phyloP scores from a whole-genome alignment of 2,113 vertebrate genomes.

The Tor tambroides region DNA sequence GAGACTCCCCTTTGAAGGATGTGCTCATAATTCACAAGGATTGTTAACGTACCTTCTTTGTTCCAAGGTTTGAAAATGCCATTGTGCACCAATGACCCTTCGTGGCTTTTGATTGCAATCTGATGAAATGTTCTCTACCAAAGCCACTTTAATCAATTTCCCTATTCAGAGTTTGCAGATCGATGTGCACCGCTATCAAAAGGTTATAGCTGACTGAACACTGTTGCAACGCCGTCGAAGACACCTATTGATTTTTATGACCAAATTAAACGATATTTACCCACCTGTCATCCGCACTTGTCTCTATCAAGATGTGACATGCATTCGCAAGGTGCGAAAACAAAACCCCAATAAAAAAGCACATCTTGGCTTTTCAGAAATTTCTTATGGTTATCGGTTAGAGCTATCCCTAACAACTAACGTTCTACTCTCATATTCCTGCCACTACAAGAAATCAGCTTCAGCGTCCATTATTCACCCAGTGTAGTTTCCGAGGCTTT shows the following conservation, averaged over 20 bases:
- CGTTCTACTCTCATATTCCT: not conserved
- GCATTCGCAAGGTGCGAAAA: not conserved
- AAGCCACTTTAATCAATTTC: slow-evolving; percentile 38
- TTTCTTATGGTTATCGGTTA: not conserved
- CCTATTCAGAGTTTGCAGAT: slow-evolving; percentile 41
- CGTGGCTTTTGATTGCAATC: slow-evolving; percentile 10
- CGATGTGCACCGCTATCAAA: slow-evolving; percentile 33
- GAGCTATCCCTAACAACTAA: not conserved
- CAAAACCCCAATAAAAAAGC: not conserved
- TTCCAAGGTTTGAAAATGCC: slow-evolving; percentile 8
- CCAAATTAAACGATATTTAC: slow-evolving; percentile 55
- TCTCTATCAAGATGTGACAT: slow-evolving; percentile 24
- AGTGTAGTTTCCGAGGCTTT: slow-evolving; percentile 51
- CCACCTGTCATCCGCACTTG: not conserved
- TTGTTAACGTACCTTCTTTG: slow-evolving; percentile 9
- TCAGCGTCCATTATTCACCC: slow-evolving; percentile 43
- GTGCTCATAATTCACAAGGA: not conserved
- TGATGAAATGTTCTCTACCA: slow-evolving; percentile 16
- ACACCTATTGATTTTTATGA: slow-evolving; percentile 51
- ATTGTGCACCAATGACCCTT: slow-evolving; percentile 9
- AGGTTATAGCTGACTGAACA: slow-evolving; percentile 54
- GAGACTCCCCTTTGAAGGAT: not conserved
- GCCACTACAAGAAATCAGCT: slow-evolving; percentile 19
- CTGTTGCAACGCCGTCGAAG: slow-evolving; percentile 22
- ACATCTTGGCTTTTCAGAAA: not conserved